phyloP scores from a whole-genome alignment of 2,797 vertebrate genomes.

The Platalea minor region DNA sequence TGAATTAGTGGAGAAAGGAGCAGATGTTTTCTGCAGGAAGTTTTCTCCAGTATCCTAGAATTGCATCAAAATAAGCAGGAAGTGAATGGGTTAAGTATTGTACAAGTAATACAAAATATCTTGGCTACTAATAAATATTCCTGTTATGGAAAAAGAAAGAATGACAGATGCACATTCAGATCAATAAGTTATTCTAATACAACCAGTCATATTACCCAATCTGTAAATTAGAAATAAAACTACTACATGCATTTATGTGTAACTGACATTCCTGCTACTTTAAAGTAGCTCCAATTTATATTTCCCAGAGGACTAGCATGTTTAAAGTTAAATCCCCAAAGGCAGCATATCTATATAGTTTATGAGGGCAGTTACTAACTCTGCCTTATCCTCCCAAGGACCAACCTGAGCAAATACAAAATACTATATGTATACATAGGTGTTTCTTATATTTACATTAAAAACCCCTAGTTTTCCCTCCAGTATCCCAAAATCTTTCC shows the following conservation, averaged over 20 bases:
- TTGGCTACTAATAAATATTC: neutral
- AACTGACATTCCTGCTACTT: neutral
- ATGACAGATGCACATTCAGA: neutral
- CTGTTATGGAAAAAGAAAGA: neutral
- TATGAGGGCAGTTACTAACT: neutral
- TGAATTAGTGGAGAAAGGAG: neutral
- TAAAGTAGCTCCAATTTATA: neutral
- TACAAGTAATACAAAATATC: neutral
- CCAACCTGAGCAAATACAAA: neutral
- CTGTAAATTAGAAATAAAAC: neutral
- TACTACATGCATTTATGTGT: neutral
- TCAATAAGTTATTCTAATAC: neutral
- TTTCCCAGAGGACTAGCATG: neutral
- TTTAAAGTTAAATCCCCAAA: neutral
- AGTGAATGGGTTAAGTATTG: neutral
- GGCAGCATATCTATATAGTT: neutral
- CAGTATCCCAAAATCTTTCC: neutral
- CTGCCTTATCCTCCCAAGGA: neutral
- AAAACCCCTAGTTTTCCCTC: neutral
- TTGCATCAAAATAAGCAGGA: neutral
- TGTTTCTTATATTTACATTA: neutral
- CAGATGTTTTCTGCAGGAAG: constrained; percentile 17
- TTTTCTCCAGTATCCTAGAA: constrained; percentile 54
- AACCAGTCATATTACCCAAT: neutral
- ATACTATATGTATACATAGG: accelerated